phyloP scores from a whole-genome alignment of 2,797 vertebrate genomes.

The Myotis vivesi region DNA sequence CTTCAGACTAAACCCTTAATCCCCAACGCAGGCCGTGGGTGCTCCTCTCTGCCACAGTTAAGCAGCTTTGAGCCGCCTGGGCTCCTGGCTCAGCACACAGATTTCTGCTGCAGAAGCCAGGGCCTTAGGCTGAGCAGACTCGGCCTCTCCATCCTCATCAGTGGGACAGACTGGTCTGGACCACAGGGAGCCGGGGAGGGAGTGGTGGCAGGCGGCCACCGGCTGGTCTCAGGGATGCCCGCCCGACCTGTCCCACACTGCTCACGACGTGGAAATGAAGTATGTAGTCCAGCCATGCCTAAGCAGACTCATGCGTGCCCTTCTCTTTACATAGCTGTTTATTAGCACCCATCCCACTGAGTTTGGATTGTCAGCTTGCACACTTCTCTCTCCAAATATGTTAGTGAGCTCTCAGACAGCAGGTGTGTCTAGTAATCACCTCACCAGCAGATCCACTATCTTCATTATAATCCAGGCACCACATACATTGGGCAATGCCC shows the following conservation, averaged over 20 bases:
- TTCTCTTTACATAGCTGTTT: neutral
- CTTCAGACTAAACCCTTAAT: slow-evolving; percentile 56
- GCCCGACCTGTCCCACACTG: neutral
- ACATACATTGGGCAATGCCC: neutral
- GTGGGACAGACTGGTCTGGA: neutral
- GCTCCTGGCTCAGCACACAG: neutral
- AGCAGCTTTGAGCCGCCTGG: slow-evolving; percentile 26
- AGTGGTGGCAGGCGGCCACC: neutral
- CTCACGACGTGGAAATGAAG: neutral
- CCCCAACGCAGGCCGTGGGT: neutral
- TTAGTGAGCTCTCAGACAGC: neutral
- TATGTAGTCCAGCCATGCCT: neutral
- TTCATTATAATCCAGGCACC: neutral
- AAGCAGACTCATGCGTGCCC: neutral
- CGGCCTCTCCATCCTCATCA: neutral
- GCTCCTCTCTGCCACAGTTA: neutral
- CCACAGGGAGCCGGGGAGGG: neutral
- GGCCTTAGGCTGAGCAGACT: neutral
- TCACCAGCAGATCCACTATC: neutral
- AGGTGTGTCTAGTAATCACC: neutral
- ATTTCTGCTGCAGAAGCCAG: neutral
- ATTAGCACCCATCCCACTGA: neutral
- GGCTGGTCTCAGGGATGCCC: neutral
- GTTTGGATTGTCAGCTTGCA: neutral
- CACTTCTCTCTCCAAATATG: neutral